Conservation (phyloP, 2,888 invertebrate species). For the Onchidella celtica region DNA sequence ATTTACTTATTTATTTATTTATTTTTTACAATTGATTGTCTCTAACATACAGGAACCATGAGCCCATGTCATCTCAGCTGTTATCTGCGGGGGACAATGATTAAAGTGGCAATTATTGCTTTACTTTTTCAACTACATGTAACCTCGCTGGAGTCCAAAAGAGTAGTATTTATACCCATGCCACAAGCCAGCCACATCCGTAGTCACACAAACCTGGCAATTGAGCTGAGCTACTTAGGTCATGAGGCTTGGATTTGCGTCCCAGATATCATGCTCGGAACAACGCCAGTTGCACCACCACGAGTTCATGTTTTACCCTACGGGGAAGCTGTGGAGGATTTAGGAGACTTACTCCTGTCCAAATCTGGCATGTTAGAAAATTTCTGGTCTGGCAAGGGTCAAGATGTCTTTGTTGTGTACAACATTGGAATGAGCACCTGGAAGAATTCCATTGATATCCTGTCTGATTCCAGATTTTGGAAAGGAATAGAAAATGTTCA, state of each 20-base stretch:
- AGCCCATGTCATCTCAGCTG: too few species aligned
- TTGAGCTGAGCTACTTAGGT: neutral
- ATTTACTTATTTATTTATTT: too few species aligned
- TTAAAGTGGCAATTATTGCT: neutral
- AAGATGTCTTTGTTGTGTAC: neutral
- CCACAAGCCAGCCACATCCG: constrained; percentile 37
- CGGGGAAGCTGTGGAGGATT: neutral
- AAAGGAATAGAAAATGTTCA: constrained; percentile 11
- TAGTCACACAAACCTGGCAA: constrained; percentile 37
- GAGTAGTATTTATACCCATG: constrained; percentile 20
- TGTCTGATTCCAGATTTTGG: constrained; percentile 2
- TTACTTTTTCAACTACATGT: neutral
- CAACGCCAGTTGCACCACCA: neutral
- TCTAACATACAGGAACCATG: too few species aligned
- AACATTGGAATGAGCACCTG: neutral
- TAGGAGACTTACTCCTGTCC: neutral
- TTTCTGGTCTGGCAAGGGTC: neutral
- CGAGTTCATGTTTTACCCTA: neutral
- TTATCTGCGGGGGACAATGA: too few species aligned
- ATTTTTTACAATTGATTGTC: too few species aligned
- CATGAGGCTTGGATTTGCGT: constrained; percentile 43
- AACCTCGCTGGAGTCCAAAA: neutral
- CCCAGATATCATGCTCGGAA: constrained; percentile 15
- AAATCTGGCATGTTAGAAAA: neutral
- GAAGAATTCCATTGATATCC: neutral